Conservation (phyloP, 2,888 invertebrate species). For the Steinernema carpocapsae region DNA sequence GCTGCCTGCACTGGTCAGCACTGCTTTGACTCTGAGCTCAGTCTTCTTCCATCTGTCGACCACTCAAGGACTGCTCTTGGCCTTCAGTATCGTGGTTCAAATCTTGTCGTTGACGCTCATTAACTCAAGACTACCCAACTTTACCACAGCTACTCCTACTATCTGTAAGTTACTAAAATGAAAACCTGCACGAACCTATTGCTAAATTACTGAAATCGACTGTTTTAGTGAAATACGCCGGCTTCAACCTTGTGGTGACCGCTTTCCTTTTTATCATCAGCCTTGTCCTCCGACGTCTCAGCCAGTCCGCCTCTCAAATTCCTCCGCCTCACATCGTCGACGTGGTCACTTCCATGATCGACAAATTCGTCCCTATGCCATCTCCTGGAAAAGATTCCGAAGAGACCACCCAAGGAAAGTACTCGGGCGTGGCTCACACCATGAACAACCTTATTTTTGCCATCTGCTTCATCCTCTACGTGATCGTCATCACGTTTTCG, state of each 20-base stretch:
- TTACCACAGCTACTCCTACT: conserved; percentile 64
- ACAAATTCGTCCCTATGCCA: conserved; percentile 62
- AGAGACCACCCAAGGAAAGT: conserved; percentile 45
- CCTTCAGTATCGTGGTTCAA: conserved; percentile 63
- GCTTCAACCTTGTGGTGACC: conserved; percentile 66
- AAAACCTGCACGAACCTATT: conserved; percentile 51
- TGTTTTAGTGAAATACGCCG: conserved; percentile 65
- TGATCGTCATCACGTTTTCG: conserved; percentile 56
- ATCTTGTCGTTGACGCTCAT: conserved; percentile 60
- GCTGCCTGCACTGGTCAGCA: conserved; percentile 63
- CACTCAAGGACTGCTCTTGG: conserved; percentile 62
- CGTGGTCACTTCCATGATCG: conserved; percentile 53
- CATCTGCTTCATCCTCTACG: conserved; percentile 57
- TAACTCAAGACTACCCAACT: conserved; percentile 63
- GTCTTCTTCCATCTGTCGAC: conserved; percentile 67
- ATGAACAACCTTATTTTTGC: conserved; percentile 64
- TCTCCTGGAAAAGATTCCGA: conserved; percentile 46
- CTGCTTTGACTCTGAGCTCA: conserved; percentile 63
- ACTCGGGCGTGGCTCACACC: conserved; percentile 47
- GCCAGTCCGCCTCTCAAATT: conserved; percentile 57
- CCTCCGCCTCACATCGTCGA: conserved; percentile 64
- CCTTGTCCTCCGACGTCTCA: conserved; percentile 60
- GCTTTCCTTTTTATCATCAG: conserved; percentile 60
- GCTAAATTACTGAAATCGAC: conserved; percentile 50
- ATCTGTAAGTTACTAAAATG: conserved; percentile 57